Base-by-base conservation (phyloP, 2,113 vertebrate species). In the Platichthys flesus region DNA sequence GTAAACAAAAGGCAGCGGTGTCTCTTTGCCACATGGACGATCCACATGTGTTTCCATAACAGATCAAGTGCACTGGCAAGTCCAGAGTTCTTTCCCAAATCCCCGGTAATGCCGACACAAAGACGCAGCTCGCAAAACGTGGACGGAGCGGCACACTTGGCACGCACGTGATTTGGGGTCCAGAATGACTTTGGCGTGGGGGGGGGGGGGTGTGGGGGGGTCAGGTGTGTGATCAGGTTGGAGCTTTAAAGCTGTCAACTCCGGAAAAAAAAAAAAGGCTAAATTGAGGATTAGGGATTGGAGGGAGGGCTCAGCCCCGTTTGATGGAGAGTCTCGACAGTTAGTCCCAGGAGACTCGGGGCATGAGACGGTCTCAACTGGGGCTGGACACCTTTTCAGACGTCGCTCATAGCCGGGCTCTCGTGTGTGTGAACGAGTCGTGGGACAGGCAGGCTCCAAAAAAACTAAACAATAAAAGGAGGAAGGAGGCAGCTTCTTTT, bases 1-100 rank as follows among this genome's bases (percentile, higher is more conserved):
- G 86, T 87, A 93, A 90, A 91, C 81, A 85, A 88, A 87, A 88
- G 66, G 84, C 78, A 72, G 84, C 69, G 42, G 73, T 85, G 82
- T 88, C 74, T 89, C 74, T 81, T 51, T 69, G 64, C 82, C 81
- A 83, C 74, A 84, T 83, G 82, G 78, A 74, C 68, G 20, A 62
- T 85, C 69, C 81, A 84, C 81, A 85, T 90, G 82, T 90, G 85
- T 87, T 87, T 92, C 77, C 71, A 73, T 67, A 78, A 85, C 66
- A 72, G 74, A 88, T 81, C 75, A 88, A 87, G 69, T 78, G 64
- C 24, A 42, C 73, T 70, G 69, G 72, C 76, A 73, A 73, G 79
- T 71, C 47, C 16, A 1, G 18, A 55, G 20, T 81, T 84, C 76
- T 81, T 87, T 68, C 69, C 73, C 65, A 73, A 90, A 82, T 79